Base-by-base conservation (phyloP, 1,140 invertebrate genomes). In the Drosophila gunungcola region DNA sequence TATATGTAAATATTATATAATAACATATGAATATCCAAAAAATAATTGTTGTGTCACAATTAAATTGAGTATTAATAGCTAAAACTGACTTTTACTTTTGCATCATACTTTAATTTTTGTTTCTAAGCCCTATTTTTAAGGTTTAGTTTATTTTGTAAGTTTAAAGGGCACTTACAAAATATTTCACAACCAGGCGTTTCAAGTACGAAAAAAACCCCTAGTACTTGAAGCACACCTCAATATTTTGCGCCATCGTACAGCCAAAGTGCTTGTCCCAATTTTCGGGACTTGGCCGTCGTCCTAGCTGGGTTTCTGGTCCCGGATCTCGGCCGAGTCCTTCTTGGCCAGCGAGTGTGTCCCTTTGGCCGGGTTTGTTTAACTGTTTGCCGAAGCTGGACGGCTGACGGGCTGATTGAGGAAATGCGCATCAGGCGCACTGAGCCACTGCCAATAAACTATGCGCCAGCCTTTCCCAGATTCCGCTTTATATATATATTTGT, bases 381-480 rank as follows among this genome's bases (percentile, higher is more conserved):
- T 86, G 82, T 86, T 82, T 88, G 63, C 75, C 53, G 54, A 69
- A 43, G 62, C 78, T 74, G 68, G 68, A 78, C 77, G 54, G 57
- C 69, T 73, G 69, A 57, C 80, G 74, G 62, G 77, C 77, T 89
- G 84, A 89, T 89, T 90, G 84, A 89, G 84, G 80, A 89, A 89
- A 90, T 88, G 83, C 84, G 67, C 83, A 88, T 88, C 83, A 73
- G 75, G 82, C 74, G 82, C 82, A 89, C 79, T 89, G 72, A 89
- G 79, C 75, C 84, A 89, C 70, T 88, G 83, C 83, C 83, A 88
- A 88, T 88, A 88, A 88, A 88, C 67, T 62, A 88, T 85, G 81
- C 42, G 79, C 62, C 46, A 29, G 27, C 58, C 21, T 11, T 16
- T 21, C 7, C 2, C 38, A 58, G 36, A 32, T 39, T 25, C 29